Evolutionary conservation across 1,140 invertebrate species (phyloP), one percentile per base, ranked within the genome.

Genomic region (Cecropterus lyciades): DNA sequence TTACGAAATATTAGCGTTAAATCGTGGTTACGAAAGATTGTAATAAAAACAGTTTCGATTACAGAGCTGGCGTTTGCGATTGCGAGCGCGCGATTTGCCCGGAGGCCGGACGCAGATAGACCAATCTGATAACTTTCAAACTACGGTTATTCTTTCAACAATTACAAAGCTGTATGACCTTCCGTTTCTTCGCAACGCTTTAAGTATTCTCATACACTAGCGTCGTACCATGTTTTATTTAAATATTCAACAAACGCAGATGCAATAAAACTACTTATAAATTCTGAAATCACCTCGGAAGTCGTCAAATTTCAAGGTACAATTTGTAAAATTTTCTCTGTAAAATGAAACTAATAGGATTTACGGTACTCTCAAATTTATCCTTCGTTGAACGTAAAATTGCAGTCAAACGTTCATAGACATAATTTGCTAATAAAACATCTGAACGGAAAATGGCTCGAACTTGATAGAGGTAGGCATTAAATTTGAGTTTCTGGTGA

Each of bases 381-480:
- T 17, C 24, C 14, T 15, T 17, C 20, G 5, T 59, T 59, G 48
- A 63, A 63, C 48, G 33, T 65, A 51, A 76, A 71, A 73, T 71
- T 60, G 57, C 40, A 56, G 53, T 57, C 37, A 70, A 73, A 68
- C 52, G 66, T 65, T 70, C 46, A 53, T 53, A 65, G 43, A 67
- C 72, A 65, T 73, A 57, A 70, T 80, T 77, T 75, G 63, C 57
- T 70, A 70, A 75, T 73, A 71, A 71, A 71, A 76, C 55, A 70
- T 67, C 75, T 4, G 66, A n/a, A n/a, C 57, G 56, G 72, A 65
- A 81, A 79, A 84, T 79, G 79, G 70, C 69, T 51, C 49, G 60
- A 62, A 59, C 33, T 55, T 42, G 46, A 49, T 46, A 49, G 9
- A 60, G 37, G 20, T 15, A 46, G 48, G 15, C 40, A 51, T 42